These are phyloP conservation scores for Amiota communis DNA, from an alignment of 2,888 invertebrate species.

Conservation along the genomic window DNA sequence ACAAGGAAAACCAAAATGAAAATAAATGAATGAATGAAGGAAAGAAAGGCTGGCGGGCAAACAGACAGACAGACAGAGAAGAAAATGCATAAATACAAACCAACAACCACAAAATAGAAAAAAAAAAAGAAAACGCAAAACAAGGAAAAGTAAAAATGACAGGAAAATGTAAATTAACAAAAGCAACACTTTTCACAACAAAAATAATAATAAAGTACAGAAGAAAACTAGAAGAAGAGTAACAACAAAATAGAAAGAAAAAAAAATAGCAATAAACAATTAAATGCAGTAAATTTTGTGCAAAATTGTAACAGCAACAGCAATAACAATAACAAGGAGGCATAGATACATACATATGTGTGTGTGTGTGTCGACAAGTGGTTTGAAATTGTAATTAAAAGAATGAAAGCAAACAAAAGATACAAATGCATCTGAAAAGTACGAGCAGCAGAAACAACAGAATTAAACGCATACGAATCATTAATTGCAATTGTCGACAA, in stretches of 20 bases:
- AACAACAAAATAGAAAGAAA: slow-evolving; percentile 1
- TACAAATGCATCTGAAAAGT: not conserved
- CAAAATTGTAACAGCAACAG: too few species aligned
- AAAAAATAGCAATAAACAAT: slow-evolving; percentile 24
- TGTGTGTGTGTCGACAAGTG: not conserved
- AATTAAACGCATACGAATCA: slow-evolving; percentile 22
- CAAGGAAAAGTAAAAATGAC: slow-evolving; percentile 6
- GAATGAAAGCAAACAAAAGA: not conserved
- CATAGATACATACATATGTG: slow-evolving; percentile 9
- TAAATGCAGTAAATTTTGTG: slow-evolving; percentile 23
- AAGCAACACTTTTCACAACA: not conserved
- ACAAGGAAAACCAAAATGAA: not conserved
- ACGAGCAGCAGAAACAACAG: not conserved
- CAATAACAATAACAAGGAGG: slow-evolving; percentile 2
- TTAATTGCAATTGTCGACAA: slow-evolving; percentile 23
- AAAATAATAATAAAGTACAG: not conserved
- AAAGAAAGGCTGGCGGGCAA: not conserved
- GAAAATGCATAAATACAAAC: not conserved
- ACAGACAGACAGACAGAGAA: not conserved
- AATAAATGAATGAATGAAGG: not conserved
- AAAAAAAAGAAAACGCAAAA: not conserved
- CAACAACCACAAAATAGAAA: not conserved
- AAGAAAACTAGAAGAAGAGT: not conserved
- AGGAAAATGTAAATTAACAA: not conserved
- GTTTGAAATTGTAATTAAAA: slow-evolving; percentile 17